Percentiles rank a stretch among this genome's conserved stretches.
These are phyloP conservation scores for Plusia festucae DNA, from an alignment of 2,888 invertebrate species.

Conservation along the genomic window DNA sequence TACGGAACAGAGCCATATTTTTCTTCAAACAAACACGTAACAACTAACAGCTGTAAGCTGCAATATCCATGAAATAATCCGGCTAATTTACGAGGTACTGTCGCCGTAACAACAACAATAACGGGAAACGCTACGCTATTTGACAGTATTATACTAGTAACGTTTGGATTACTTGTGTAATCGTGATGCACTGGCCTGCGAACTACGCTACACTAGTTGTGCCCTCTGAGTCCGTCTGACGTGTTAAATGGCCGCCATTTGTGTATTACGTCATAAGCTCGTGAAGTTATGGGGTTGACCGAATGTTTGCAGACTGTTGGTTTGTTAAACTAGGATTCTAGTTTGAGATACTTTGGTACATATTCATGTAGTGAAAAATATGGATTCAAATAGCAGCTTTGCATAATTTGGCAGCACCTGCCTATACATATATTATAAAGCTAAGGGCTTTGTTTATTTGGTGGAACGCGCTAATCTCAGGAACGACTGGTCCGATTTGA, in stretches of 20 bases:
- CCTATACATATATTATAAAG: too few species aligned
- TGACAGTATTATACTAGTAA: conserved; percentile 58
- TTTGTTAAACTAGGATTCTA: not conserved
- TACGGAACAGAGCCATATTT: conserved; percentile 38
- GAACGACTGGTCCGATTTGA: too few species aligned
- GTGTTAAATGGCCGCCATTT: conserved; percentile 21
- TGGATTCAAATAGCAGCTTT: too few species aligned
- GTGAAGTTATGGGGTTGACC: not conserved
- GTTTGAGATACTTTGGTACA: not conserved
- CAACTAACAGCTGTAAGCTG: conserved; percentile 46
- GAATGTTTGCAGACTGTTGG: not conserved
- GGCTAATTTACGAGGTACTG: conserved; percentile 55
- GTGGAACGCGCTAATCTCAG: too few species aligned
- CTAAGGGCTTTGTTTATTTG: too few species aligned
- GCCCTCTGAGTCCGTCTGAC: conserved; percentile 37
- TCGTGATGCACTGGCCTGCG: conserved; percentile 54
- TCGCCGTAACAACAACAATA: conserved; percentile 45
- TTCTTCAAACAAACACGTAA: conserved; percentile 40
- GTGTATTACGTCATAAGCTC: conserved; percentile 10
- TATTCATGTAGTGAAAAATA: too few species aligned
- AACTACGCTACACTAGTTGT: conserved; percentile 27
- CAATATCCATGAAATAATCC: conserved; percentile 59
- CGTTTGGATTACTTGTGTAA: conserved; percentile 57
- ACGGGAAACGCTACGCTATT: conserved; percentile 51
- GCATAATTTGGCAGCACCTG: too few species aligned